Base-by-base conservation (phyloP, 2,113 vertebrate genomes). In the Panurus biarmicus region DNA sequence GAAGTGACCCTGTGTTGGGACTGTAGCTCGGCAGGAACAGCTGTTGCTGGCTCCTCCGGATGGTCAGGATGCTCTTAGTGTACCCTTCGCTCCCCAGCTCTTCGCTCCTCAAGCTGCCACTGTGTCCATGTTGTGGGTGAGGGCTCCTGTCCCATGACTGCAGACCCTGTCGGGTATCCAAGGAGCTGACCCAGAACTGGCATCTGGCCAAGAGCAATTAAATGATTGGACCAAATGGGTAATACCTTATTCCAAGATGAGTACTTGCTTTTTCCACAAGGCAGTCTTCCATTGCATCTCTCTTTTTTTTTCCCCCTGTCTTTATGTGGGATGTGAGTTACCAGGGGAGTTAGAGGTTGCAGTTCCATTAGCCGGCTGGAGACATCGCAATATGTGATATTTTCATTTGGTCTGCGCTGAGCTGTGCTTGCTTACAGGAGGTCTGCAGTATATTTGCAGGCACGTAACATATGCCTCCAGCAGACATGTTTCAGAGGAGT, bases 1-100 rank as follows among this genome's bases (percentile, higher is more conserved):
- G 85, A 96, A 94, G 90, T 88, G 75, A 90, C 83, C 88, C 69
- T 74, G 53, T 70, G 38, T 66, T 88, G 75, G 64, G 85, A 76
- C 71, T 93, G 45, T 40, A 79, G 64, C 95, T 96, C 78, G 0
- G 90, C 61, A 88, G 92, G 90, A 85, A 76, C 92, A 95, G 92
- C 92, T 92, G 92, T 65, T 93, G 22, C 90, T 42, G 58, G 50
- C 67, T 93, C 35, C 72, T 93, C 83, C 19, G 70, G 60, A 79
- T 80, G 71, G 67, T 83, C 54, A 36, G 85, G 51, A 85, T 88
- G 79, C 85, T 93, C 85, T 67, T 80, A 24, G 58, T 29, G 56
- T 75, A 76, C 67, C 58, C 64, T 93, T 85, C 47, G 11, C 50
- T 65, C 54, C 61, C 66, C 81, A 91, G 81, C 36, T 77, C 64